Percentiles rank a stretch among this genome's conserved stretches.
These are phyloP conservation scores for Pseudorhiza aurosa DNA, from an alignment of 30 jellyfish, hydroid and myxozoan species.

Conservation along the genomic window DNA sequence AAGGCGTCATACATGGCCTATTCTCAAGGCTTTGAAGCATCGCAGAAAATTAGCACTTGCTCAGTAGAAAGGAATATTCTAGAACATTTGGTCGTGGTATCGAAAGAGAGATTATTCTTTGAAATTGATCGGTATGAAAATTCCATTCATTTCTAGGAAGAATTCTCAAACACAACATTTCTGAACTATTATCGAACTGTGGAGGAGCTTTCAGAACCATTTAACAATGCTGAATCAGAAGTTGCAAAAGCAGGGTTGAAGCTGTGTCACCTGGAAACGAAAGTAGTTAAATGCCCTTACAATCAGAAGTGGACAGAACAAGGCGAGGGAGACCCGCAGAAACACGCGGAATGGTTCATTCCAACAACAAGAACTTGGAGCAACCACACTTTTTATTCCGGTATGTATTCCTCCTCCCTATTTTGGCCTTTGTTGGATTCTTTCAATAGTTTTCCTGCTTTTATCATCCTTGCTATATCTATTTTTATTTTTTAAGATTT, in stretches of 20 bases:
- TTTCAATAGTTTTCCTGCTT: too few species aligned
- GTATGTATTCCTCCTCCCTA: constrained; percentile 10
- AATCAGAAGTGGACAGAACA: constrained; percentile 46
- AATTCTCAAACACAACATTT: constrained; percentile 43
- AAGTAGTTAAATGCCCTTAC: constrained; percentile 61
- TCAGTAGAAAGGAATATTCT: too few species aligned
- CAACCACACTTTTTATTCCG: constrained; percentile 66
- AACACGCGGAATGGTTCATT: constrained; percentile 68
- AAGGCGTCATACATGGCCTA: too few species aligned
- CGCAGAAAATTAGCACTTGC: too few species aligned
- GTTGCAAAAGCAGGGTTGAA: constrained; percentile 63
- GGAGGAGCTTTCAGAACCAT: constrained; percentile 62
- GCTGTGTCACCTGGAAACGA: constrained; percentile 60
- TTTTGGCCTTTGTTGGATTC: too few species aligned
- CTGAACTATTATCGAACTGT: constrained; percentile 68
- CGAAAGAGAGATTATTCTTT: too few species aligned
- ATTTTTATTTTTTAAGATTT: too few species aligned
- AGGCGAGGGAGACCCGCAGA: constrained; percentile 46
- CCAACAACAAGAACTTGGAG: constrained; percentile 73
- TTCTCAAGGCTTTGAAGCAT: too few species aligned
- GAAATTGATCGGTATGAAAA: too few species aligned
- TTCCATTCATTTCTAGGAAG: constrained; percentile 71
- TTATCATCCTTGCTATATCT: too few species aligned
- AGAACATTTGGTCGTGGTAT: too few species aligned
- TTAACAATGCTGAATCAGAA: constrained; percentile 20